Percentiles rank a stretch among this genome's conserved stretches.
These are phyloP conservation scores for Akabosia matsudoensis DNA, from an alignment of 1,140 invertebrate genomes.

Conservation along the genomic window DNA sequence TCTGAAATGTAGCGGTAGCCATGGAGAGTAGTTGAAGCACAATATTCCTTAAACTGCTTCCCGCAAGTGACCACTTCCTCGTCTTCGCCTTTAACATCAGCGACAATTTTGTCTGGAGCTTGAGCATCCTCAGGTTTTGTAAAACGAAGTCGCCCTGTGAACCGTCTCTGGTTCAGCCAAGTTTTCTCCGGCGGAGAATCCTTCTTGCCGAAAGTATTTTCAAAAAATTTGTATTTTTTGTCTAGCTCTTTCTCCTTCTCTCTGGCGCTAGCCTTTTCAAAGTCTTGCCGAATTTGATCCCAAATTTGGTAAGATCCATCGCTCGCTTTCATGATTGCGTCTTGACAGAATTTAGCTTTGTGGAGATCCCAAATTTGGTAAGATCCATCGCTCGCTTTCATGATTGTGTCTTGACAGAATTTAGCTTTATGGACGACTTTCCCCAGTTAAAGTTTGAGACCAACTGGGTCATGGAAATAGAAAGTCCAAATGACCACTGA, in stretches of 20 bases:
- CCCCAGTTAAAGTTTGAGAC: too few relatives aligned
- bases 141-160: neutral
- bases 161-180: neutral
- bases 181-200: neutral
- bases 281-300: too few relatives aligned
- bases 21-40: neutral
- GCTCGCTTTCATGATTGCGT: too few relatives aligned
- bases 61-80: neutral
- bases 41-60: slow-evolving; percentile 6
- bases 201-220: neutral
- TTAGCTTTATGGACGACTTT: too few relatives aligned
- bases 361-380: too few relatives aligned
- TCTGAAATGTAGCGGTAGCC: slow-evolving; percentile 13
- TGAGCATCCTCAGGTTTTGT: neutral
- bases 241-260: neutral
- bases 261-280: neutral
- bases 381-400: too few relatives aligned
- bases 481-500: too few relatives aligned
- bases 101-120: neutral
- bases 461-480: too few relatives aligned
- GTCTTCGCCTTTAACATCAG: neutral
- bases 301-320: too few relatives aligned
- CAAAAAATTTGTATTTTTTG: neutral
- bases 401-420: too few relatives aligned
- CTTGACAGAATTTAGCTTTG: too few relatives aligned